A percentile compares a stretch with the other conserved stretches of the same genome.
Conservation (phyloP, 2,797 vertebrate species). For the Peromyscus nudipes region DNA sequence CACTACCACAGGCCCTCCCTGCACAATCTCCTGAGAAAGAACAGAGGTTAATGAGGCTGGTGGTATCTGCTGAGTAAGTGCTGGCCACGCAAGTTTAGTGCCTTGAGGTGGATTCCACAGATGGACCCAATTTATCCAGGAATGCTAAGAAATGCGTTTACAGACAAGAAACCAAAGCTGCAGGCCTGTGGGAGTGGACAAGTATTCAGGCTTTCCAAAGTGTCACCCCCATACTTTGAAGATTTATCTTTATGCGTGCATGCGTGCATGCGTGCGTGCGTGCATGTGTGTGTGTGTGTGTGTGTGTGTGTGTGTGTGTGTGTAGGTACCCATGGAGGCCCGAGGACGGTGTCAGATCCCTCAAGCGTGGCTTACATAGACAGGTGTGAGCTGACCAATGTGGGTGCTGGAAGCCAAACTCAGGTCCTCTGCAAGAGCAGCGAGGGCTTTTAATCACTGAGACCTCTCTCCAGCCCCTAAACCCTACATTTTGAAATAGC, state of each 20-base stretch:
- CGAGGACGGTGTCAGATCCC: not conserved
- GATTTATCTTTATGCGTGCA: not conserved
- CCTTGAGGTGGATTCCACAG: constrained; percentile 4
- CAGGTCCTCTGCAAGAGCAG: not conserved
- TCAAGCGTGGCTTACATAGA: not conserved
- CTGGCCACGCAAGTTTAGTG: not conserved
- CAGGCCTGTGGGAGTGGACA: not conserved
- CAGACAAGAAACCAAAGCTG: not conserved
- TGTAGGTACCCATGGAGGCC: not conserved
- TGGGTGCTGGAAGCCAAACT: not conserved
- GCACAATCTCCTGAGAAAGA: not conserved
- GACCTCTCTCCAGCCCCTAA: too few relatives aligned
- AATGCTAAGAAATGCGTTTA: not conserved
- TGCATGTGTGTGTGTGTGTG: not conserved
- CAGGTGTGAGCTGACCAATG: not conserved
- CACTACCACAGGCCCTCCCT: not conserved
- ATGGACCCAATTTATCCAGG: not conserved
- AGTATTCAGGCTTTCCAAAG: not conserved
- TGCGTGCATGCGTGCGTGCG: not conserved
- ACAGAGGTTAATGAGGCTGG: not conserved
- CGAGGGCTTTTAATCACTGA: not conserved
- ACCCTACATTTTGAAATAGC: not conserved
- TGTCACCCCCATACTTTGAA: not conserved
- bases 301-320: not conserved
- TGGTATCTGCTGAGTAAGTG: not conserved